These are phyloP conservation scores for Myotis lucifugus DNA, from an alignment of 2,113 vertebrate genomes.

Conservation along the genomic window DNA sequence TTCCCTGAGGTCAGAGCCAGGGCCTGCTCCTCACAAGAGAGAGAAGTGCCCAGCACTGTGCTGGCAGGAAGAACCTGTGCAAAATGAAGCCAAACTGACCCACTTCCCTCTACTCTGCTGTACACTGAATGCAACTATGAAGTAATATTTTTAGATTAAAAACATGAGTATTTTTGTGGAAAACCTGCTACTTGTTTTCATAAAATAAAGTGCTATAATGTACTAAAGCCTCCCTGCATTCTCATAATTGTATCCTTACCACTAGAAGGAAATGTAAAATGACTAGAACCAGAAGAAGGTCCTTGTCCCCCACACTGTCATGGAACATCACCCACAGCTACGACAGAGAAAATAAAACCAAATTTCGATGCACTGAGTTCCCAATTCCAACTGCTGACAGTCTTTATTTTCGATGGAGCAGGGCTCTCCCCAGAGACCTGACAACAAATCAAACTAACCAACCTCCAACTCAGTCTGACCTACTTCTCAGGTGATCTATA, in stretches of 20 bases:
- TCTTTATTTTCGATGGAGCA: neutral
- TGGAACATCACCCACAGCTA: neutral
- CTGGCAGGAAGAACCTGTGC: neutral
- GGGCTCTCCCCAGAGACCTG: neutral
- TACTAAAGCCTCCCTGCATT: neutral
- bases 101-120: neutral
- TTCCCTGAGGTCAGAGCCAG: neutral
- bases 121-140: neutral
- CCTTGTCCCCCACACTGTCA: too few relatives aligned
- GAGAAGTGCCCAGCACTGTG: neutral
- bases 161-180: neutral
- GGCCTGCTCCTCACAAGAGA: neutral
- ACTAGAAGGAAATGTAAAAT: neutral
- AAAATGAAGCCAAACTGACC: neutral
- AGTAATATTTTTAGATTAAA: neutral
- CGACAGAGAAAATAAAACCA: neutral
- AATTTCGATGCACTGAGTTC: rapidly evolving
- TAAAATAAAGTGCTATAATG: slow-evolving; percentile 51
- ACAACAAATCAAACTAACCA: neutral
- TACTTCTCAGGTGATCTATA: neutral
- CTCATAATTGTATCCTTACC: neutral
- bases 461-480: neutral
- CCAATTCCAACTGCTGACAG: neutral
- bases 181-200: slow-evolving; percentile 42
- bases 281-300: neutral